Conservation (phyloP, 2,113 vertebrate species). For the Sceloporus undulatus region DNA sequence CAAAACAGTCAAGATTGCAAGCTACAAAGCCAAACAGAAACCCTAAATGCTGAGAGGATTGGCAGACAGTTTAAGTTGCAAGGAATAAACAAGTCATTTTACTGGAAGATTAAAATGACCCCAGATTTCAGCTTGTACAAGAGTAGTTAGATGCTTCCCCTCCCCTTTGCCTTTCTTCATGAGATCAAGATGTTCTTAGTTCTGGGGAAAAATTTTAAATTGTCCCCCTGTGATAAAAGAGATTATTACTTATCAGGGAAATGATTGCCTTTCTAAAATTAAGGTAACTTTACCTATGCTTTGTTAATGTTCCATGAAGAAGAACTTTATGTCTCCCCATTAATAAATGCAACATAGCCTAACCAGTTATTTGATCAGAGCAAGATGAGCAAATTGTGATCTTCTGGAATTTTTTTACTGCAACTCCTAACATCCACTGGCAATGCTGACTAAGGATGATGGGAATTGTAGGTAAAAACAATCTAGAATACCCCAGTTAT, state of each 20-base stretch:
- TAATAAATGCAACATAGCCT: too few species aligned
- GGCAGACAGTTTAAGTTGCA: neutral
- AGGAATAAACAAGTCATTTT: constrained; percentile 35
- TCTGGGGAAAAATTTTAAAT: constrained; percentile 40
- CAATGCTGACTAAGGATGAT: too few species aligned
- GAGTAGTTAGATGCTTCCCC: constrained; percentile 9
- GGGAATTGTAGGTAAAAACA: too few species aligned
- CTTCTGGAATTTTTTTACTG: too few species aligned
- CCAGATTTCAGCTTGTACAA: constrained; percentile 25
- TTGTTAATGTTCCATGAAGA: constrained; percentile 1
- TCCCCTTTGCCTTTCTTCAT: constrained; percentile 21
- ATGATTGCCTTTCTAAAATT: constrained; percentile 29
- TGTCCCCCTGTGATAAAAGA: constrained; percentile 24
- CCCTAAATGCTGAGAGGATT: neutral
- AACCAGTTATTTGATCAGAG: too few species aligned
- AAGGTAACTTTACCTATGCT: too few species aligned
- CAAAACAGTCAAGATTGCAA: neutral
- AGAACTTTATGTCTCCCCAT: neutral
- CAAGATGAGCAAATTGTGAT: too few species aligned
- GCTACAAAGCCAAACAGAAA: neutral
- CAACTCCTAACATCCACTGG: too few species aligned
- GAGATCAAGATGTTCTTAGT: constrained; percentile 38
- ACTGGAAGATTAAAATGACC: constrained; percentile 44
- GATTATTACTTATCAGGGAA: neutral
- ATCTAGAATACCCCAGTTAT: too few species aligned